Evolutionary conservation across 92 coral and sea anemone species (phyloP).

Genomic region (Zoanthus solanderi): DNA sequence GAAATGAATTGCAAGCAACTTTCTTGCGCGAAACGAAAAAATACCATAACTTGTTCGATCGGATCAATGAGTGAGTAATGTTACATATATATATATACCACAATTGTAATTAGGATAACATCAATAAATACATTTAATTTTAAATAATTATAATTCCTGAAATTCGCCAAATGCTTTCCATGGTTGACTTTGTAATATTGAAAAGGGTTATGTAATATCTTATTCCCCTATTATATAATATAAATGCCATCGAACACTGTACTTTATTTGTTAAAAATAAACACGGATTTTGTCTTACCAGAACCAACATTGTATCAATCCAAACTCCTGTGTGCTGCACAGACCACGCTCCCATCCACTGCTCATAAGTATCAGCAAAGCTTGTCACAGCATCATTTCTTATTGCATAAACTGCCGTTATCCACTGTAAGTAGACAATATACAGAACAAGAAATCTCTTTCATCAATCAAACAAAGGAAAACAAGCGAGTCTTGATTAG

Average conservation of each 20-base stretch:
- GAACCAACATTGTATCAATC: constrained; percentile 71
- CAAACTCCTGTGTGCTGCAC: constrained; percentile 69
- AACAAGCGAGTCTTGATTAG: not conserved
- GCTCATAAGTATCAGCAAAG: constrained; percentile 53
- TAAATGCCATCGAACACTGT: no score
- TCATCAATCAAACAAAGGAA: not conserved
- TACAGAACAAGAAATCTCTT: not conserved
- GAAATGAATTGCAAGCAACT: no score
- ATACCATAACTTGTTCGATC: no score
- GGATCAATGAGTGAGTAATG: no score
- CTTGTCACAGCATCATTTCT: constrained; percentile 56
- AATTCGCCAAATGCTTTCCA: no score
- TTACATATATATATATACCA: no score
- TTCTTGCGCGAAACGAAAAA: no score
- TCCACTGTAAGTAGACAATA: constrained; percentile 25
- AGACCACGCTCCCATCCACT: constrained; percentile 79
- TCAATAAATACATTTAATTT: no score
- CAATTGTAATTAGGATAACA: no score
- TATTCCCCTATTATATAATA: no score
- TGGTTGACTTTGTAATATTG: no score
- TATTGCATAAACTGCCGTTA: constrained; percentile 47
- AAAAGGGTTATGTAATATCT: not conserved
- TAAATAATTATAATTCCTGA: no score
- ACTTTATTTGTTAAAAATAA: not conserved
- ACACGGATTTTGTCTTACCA: constrained; percentile 48